phyloP scores from a whole-genome alignment of 2,797 vertebrate genomes.

The Octomys mimax region DNA sequence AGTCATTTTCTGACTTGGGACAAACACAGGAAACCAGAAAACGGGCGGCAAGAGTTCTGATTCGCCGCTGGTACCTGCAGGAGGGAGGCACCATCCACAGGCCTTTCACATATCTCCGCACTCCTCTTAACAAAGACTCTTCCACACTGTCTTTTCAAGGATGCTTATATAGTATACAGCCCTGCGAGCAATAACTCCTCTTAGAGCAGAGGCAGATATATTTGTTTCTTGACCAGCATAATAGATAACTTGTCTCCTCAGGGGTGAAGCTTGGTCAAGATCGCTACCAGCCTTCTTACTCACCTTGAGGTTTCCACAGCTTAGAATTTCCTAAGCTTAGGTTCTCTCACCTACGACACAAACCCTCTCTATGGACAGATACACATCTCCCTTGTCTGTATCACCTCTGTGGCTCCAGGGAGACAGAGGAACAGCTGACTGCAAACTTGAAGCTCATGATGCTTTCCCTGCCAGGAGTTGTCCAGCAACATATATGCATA shows the following conservation, averaged over 20 bases:
- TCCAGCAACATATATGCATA: background rate
- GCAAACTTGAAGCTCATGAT: background rate
- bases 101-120: background rate
- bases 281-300: background rate
- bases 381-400: background rate
- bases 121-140: background rate
- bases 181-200: background rate
- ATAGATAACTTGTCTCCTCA: background rate
- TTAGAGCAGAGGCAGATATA: background rate
- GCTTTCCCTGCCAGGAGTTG: background rate
- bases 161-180: background rate
- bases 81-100: background rate
- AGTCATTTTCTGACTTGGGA: background rate
- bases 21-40: background rate
- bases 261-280: background rate
- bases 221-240: background rate
- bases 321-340: background rate
- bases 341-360: background rate
- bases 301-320: background rate
- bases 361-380: background rate
- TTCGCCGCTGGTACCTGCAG: background rate
- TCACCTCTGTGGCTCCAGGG: background rate
- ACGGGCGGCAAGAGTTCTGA: background rate
- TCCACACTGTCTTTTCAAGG: constrained; percentile 2
- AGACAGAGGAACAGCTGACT: background rate